Base-by-base conservation (phyloP, 1,140 invertebrate species). In the Varroa destructor region DNA sequence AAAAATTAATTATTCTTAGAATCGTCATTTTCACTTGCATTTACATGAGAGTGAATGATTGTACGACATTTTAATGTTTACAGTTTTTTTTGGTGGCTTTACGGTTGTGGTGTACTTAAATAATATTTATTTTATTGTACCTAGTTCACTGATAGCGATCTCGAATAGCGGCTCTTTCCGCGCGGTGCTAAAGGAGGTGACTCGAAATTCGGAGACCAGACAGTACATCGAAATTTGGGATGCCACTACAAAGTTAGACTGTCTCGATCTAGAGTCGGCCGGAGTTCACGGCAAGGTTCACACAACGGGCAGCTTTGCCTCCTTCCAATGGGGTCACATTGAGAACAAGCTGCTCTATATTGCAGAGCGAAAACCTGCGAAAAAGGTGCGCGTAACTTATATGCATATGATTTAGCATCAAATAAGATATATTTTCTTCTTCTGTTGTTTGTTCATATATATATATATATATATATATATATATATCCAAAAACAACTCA, bases 141-240 rank as follows among this genome's bases (percentile, higher is more conserved):
- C 40, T 37, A 67, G 61, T 5, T 67, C 61, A 37, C 12, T 67
- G 61, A 67, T 40, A 12, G 46, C 61, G 61, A 67, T 67, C 40
- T 67, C 61, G 36, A 67, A 40, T 12, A 67, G 61, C 37, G 61
- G 61, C 2, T 43, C 61, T 1, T 67, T 67, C 61, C 61, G 61
- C 12, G 61, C 61, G 5, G 61, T 67, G n/a, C 61, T 67, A 37
- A 67, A 67, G 36, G 61, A 67, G 40, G 10, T 67, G 40, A 46
- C 46, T 1, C 12, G 61, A 40, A 40, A 67, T 46, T 40, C 40
- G 40, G 61, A 43, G 40, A 67, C 61, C 12, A 67, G 40, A 37
- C 61, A 67, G 37, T 67, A 67, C 61, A 67, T 67, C 12, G 61
- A 67, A 67, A 67, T 67, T 25, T 67, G 61, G 61, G 61, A 67